Base-by-base conservation (phyloP, 2,113 vertebrate genomes). In the Sialia sialis region DNA sequence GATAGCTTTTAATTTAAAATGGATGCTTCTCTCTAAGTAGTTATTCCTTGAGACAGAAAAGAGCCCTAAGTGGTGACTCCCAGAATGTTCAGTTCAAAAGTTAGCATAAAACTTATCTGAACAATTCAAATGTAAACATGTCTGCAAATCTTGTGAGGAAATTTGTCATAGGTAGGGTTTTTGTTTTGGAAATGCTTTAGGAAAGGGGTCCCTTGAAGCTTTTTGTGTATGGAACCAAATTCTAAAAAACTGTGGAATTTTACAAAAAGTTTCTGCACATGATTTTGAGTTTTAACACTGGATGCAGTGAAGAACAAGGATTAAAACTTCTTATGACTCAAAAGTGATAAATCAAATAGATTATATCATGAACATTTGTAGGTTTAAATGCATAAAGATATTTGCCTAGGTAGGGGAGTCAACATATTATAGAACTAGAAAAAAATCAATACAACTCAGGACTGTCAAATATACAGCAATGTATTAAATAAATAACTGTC, bases 391-490 rank as follows among this genome's bases (percentile, higher is more conserved):
- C 78, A 81, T 2, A 3, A 2, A 56, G 30, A 39, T 64, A 68
- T 79, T 84, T 89, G 4, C 10, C 34, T 70, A n/a, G 11, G 21
- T 63, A 23, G 39, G 22, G 5, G 30, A 86, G 46, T 21, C 48
- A 89, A 36, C 4, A 10, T 63, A 36, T 46, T 54, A 43, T 16
- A 58, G 27, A 92, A 49, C 4, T 36, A 49, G n/a, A 85, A 78
- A 34, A 55, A 95, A 82, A 96, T 73, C 48, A 87, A 7, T 48
- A 87, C 85, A 85, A 67, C 73, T 80, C 39, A 70, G 43, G 32
- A 54, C 48, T 90, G 49, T 63, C 54, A 86, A 51, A 38, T 44
- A 52, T 43, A 79, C 13, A 69, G 17, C 10, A 79, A 49, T 39
- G 29, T 66, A 64, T 86, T 94, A 59, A 84, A 78, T 70, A 81